phyloP scores from a whole-genome alignment of 2,797 vertebrate species.

The Arnoldichthys spilopterus region DNA sequence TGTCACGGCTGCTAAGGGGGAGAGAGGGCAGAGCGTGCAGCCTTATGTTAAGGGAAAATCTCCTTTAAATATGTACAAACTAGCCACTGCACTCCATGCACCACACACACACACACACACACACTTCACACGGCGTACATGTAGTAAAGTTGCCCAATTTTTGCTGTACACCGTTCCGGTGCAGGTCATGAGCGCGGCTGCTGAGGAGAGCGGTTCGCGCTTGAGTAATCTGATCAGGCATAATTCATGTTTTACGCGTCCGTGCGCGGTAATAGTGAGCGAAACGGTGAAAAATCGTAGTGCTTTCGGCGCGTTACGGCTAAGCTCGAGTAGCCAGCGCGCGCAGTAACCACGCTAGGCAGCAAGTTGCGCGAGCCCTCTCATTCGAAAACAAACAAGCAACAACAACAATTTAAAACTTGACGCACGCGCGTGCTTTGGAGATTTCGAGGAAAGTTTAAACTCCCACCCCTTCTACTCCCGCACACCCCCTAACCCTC shows the following conservation, averaged over 20 bases:
- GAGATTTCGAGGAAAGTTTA: constrained; percentile 79
- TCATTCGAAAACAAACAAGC: neutral
- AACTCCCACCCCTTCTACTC: constrained; percentile 69
- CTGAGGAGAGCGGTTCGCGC: neutral
- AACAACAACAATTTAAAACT: neutral
- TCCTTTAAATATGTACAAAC: neutral
- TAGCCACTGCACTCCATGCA: no score
- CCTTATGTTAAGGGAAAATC: neutral
- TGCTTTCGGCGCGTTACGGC: neutral
- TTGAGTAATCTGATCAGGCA: neutral
- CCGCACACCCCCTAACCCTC: constrained; percentile 36
- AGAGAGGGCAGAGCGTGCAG: no score
- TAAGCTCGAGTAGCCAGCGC: constrained; percentile 28
- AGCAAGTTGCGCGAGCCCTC: constrained; percentile 34
- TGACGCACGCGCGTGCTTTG: constrained; percentile 48
- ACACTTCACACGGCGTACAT: neutral
- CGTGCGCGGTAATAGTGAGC: constrained; percentile 4
- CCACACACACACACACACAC: neutral
- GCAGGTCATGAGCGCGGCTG: neutral
- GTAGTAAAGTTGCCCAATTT: constrained; percentile 53
- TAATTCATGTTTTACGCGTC: constrained; percentile 26
- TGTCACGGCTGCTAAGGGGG: constrained; percentile 66
- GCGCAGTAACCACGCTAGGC: neutral
- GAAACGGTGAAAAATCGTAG: no score
- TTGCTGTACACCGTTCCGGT: no score